Evolutionary conservation across 35 echinoderm and acorn worm genomes (phyloP).

Genomic region (Apostichopus californicus): DNA sequence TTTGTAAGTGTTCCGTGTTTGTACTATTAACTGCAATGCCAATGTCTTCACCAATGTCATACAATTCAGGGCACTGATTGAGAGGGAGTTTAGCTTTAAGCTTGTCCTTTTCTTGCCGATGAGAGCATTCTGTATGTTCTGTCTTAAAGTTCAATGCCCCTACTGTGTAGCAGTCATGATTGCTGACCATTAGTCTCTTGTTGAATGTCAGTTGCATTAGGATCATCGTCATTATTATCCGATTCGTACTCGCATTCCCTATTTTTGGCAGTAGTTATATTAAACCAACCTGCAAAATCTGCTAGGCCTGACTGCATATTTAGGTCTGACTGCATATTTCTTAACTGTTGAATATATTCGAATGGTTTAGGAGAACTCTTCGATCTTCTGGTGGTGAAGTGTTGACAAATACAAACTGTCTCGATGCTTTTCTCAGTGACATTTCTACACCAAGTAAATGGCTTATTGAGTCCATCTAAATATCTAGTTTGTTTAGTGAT

Average conservation of each 20-base stretch:
- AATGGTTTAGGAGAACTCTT: conserved; percentile 44
- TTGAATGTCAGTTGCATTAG: conserved; percentile 12
- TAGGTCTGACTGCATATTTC: conserved; percentile 58
- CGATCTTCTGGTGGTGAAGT: conserved; percentile 62
- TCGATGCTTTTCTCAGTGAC: not conserved
- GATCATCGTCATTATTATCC: conserved; percentile 7
- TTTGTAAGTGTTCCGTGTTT: not conserved
- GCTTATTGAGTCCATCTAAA: conserved; percentile 50
- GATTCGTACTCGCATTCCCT: not conserved
- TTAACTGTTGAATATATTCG: conserved; percentile 46
- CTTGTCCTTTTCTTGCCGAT: not conserved
- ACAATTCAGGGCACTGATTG: not conserved
- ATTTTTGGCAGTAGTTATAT: conserved; percentile 23
- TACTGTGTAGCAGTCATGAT: conserved; percentile 1
- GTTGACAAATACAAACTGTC: not conserved
- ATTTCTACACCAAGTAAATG: conserved; percentile 59
- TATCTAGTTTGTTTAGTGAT: not conserved
- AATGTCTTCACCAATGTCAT: conserved; percentile 10
- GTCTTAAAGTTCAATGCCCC: not conserved
- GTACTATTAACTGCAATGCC: too few species aligned
- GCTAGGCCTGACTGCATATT: conserved; percentile 60
- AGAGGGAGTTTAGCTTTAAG: not conserved
- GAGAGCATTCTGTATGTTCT: conserved; percentile 26
- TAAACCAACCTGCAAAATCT: conserved; percentile 56
- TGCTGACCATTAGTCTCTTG: not conserved